Conservation (phyloP, 2,797 vertebrate genomes). For the Phrynocephalus vlangalii region DNA sequence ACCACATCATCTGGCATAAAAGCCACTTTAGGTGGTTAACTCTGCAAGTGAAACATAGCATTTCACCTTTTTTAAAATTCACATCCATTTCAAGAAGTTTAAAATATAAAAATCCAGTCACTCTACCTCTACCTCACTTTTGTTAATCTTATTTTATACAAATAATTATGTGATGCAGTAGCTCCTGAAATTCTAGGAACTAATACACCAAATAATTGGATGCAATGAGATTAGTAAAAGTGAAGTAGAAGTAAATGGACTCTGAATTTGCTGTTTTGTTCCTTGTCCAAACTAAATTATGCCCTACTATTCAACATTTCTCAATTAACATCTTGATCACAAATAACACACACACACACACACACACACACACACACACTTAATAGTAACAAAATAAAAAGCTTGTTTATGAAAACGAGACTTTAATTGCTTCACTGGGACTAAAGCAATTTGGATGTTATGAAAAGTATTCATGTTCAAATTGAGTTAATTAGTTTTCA, state of each 20-base stretch:
- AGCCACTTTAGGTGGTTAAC: no score
- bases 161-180: no score
- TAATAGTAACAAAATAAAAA: constrained; percentile 21
- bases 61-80: neutral
- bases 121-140: no score
- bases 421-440: constrained; percentile 51
- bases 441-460: constrained; percentile 53
- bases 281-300: neutral
- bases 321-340: constrained; percentile 14
- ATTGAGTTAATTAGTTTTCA: constrained; percentile 66
- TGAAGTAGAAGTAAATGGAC: neutral
- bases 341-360: constrained; percentile 13
- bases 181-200: neutral
- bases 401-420: constrained; percentile 36
- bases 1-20: no score
- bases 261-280: neutral
- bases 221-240: neutral
- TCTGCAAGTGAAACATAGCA: neutral
- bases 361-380: constrained; percentile 4
- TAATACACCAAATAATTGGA: neutral
- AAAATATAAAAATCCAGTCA: neutral
- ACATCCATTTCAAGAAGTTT: constrained; percentile 24
- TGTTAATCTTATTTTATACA: no score
- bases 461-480: constrained; percentile 54
- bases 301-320: neutral